A percentile compares a stretch with the other conserved stretches of the same genome.
Evolutionary conservation across 2,113 vertebrate genomes (phyloP).

Genomic region (Mixornis gularis): DNA sequence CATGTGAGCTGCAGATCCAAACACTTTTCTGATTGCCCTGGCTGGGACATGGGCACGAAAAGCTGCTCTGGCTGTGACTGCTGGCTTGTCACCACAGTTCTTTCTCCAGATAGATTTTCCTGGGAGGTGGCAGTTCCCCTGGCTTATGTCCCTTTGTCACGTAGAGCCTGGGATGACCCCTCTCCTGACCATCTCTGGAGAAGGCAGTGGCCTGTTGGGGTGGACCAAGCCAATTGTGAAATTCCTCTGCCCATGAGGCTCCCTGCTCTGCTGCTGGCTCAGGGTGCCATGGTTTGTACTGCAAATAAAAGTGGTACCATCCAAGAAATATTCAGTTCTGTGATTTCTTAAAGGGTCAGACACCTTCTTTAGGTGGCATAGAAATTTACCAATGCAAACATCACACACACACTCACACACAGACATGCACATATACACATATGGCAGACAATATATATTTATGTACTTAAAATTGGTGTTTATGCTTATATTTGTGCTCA

Average conservation of each 20-base stretch:
- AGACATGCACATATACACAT: neutral
- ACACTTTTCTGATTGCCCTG: neutral
- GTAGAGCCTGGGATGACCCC: rapidly evolving
- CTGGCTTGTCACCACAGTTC: neutral
- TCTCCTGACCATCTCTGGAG: neutral
- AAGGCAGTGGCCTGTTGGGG: neutral
- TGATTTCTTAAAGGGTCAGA: neutral
- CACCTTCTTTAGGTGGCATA: neutral
- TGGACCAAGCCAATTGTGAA: neutral
- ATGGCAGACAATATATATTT: neutral
- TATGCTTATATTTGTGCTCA: neutral
- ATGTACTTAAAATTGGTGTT: neutral
- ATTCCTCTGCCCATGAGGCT: neutral
- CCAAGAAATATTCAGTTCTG: neutral
- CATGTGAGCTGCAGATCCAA: neutral
- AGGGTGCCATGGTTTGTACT: rapidly evolving
- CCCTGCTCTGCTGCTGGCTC: neutral
- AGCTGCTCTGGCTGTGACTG: neutral
- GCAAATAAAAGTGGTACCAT: neutral
- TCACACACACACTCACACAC: rapidly evolving
- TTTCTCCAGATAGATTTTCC: neutral
- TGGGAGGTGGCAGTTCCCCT: neutral
- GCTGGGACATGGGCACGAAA: rapidly evolving
- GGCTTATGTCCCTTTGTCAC: neutral
- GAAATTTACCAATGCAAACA: neutral